Evolutionary conservation across 2,797 vertebrate genomes (phyloP).

Genomic region (Notolepis coatsorum): DNA sequence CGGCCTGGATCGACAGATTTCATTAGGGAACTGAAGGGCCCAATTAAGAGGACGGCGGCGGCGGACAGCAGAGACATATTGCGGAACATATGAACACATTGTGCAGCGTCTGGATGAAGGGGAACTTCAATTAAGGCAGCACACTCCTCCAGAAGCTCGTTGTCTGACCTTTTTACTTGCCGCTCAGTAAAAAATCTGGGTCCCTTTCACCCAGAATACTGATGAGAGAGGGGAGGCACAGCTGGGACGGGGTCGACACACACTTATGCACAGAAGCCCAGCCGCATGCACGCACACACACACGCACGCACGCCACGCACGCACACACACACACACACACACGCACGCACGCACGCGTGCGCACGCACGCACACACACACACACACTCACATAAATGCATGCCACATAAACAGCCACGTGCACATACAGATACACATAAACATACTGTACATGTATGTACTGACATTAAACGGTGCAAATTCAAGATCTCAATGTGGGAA

Average conservation of each 20-base stretch:
- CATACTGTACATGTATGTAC: too few relatives aligned
- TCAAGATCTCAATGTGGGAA: too few relatives aligned
- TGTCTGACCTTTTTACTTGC: slow-evolving; percentile 71
- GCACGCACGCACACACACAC: slow-evolving; percentile 37
- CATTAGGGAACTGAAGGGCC: slow-evolving; percentile 82
- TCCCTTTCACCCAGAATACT: slow-evolving; percentile 67
- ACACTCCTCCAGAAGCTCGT: slow-evolving; percentile 68
- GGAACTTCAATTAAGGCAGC: slow-evolving; percentile 80
- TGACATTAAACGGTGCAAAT: too few relatives aligned
- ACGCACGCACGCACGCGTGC: slow-evolving; percentile 1
- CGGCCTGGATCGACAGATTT: slow-evolving; percentile 72
- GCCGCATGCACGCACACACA: slow-evolving; percentile 40
- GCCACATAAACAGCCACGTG: neutral
- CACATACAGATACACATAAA: slow-evolving; percentile 1
- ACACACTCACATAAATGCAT: slow-evolving; percentile 25
- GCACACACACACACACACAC: slow-evolving; percentile 19
- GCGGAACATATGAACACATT: slow-evolving; percentile 79
- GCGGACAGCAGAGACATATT: slow-evolving; percentile 74
- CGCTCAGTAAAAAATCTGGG: slow-evolving; percentile 55
- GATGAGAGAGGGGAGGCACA: slow-evolving; percentile 77
- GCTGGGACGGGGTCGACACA: slow-evolving; percentile 68
- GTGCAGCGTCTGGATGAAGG: slow-evolving; percentile 72
- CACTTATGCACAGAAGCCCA: slow-evolving; percentile 44
- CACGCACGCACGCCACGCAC: too few relatives aligned
- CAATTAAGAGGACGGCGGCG: slow-evolving; percentile 80